A percentile compares a stretch with the other conserved stretches of the same genome.
Conservation (phyloP, 2,113 vertebrate genomes). For the Turnix velox region DNA sequence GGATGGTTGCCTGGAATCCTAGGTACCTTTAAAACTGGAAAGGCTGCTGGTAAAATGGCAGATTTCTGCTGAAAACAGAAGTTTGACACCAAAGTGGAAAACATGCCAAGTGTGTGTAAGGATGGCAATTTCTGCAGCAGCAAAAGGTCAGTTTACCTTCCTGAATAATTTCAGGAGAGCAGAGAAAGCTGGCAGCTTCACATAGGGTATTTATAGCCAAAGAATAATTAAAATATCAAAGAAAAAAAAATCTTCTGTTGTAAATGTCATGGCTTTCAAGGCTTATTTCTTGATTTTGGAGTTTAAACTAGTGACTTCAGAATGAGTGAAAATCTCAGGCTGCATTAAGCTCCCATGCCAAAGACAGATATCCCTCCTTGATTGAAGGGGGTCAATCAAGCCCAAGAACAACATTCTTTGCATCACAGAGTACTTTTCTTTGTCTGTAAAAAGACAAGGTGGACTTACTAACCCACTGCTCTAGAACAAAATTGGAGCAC, state of each 20-base stretch:
- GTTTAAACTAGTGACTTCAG: not conserved
- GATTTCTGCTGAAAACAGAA: not conserved
- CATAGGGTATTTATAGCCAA: not conserved
- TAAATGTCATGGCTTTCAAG: not conserved
- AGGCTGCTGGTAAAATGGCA: not conserved
- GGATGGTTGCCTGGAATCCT: not conserved
- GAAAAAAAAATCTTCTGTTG: not conserved
- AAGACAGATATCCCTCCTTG: not conserved
- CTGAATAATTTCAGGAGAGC: not conserved
- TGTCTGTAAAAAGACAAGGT: not conserved
- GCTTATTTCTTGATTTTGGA: not conserved
- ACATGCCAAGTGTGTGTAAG: not conserved
- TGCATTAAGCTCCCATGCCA: not conserved
- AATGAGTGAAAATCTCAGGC: not conserved
- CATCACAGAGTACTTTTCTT: not conserved
- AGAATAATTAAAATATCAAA: not conserved
- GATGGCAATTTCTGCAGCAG: not conserved
- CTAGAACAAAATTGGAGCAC: not conserved
- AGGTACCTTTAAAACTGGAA: not conserved
- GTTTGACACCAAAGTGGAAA: not conserved
- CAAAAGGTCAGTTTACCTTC: not conserved
- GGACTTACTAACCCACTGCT: not conserved
- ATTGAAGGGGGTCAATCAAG: not conserved
- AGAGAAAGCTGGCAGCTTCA: not conserved
- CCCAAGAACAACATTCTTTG: not conserved